Base-by-base conservation (phyloP, 1,140 invertebrate genomes). In the Hermetia illucens region DNA sequence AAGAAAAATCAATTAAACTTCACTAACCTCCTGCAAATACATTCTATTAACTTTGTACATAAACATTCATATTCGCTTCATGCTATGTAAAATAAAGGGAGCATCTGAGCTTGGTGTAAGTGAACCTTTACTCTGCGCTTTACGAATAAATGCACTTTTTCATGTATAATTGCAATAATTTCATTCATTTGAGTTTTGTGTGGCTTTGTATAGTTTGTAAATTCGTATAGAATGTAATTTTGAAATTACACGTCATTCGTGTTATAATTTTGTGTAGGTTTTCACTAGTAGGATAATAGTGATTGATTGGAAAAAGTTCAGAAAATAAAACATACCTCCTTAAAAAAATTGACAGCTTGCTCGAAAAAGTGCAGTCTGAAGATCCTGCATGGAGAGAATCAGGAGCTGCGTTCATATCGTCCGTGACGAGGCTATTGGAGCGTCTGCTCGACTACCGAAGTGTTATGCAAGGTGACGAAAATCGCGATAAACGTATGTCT, bases 401-500 rank as follows among this genome's bases (percentile, higher is more conserved):
- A 38, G 90, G 89, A 3, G 80, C 82, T 1, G 82, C 82, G 6
- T 94, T 95, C 51, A 88, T 96, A 40, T 79, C 77, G 34, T 94
- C 89, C 0, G 83, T 96, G 3, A 92, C 89, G 1, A 68, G 84
- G 21, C 67, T 96, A 18, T 57, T 95, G 39, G 89, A 94, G 62
- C 65, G 87, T 36, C 65, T 95, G 21, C 63, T 95, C 10, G 91
- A 96, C 65, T 96, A 95, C 60, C 74, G 88, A 35, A 87, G 82
- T 52, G 86, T 92, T 4, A 86, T 91, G 60, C 82, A 91, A 51
- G 85, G 85, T 2, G 85, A 90, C 55, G 87, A 92, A 51, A 91
- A 92, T 59, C 67, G 85, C 17, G 87, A 92, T 51, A 92, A 92
- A 59, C 69, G 90, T 27, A 96, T 97, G 91, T 90, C 87, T 3